Conservation (phyloP, 2,113 vertebrate genomes). For the Mirza zaza region DNA sequence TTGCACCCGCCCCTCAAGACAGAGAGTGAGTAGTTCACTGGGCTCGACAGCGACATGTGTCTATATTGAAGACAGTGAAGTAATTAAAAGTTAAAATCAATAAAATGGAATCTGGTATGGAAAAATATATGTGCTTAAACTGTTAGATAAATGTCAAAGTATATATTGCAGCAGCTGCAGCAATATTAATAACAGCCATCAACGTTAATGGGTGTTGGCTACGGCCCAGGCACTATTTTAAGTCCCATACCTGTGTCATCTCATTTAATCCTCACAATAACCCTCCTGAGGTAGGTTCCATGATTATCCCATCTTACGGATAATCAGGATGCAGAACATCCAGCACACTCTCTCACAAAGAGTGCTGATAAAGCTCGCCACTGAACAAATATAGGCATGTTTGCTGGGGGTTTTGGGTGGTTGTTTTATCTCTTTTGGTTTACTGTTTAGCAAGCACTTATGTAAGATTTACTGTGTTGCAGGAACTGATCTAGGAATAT, state of each 20-base stretch:
- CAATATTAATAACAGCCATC: neutral
- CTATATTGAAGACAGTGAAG: conserved; percentile 62
- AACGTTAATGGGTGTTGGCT: neutral
- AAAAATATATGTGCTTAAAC: conserved; percentile 36
- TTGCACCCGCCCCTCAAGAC: neutral
- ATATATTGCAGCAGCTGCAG: neutral
- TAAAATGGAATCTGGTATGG: conserved; percentile 50
- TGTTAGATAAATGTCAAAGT: conserved; percentile 56
- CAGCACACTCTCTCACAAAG: neutral
- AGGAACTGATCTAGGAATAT: neutral
- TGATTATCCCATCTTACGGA: neutral
- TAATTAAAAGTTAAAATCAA: conserved; percentile 65
- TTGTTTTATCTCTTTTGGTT: neutral
- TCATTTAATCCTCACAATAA: neutral
- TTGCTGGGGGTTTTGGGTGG: neutral
- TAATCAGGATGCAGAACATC: neutral
- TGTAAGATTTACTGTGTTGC: neutral
- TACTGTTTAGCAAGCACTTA: neutral
- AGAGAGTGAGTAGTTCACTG: conserved; percentile 11
- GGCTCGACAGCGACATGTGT: neutral
- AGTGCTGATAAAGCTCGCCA: neutral
- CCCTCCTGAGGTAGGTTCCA: neutral
- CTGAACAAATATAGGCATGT: neutral
- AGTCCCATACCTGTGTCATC: neutral
- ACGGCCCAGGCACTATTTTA: neutral